Base-by-base conservation (phyloP, 2,113 vertebrate species). In the Acinonyx jubatus region DNA sequence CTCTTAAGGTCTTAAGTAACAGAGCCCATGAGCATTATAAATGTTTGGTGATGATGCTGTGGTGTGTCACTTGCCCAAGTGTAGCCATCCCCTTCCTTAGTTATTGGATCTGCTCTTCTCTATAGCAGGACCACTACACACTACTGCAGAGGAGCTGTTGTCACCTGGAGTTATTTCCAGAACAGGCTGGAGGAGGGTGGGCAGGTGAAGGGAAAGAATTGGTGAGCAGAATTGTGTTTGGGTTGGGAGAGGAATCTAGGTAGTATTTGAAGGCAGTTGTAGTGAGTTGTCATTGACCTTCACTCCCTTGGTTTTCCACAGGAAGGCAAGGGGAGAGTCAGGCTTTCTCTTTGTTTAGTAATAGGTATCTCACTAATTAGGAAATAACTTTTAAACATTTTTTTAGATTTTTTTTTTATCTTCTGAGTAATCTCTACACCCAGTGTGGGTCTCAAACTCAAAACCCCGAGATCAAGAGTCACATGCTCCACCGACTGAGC, bases 41-140 rank as follows among this genome's bases (percentile, higher is more conserved):
- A 31, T 78, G 10, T 91, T 97, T 95, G 52, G 91, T 80, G 74
- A 48, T n/a, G 21, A 38, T 68, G 80, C 36, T 73, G 27, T 87
- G 57, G 74, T 68, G 55, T 78, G 45, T 80, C 68, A 88, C 25
- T 19, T 80, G 21, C 31, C 19, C 69, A 80, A 33, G 33, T 57
- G n/a, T 78, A 91, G 65, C 50, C n/a, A 50, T 96, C 31, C 13
- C 14, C n/a, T 92, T 93, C 69, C n/a, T 41, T 88, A 79, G 86
- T 63, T 88, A 36, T n/a, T 88, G 81, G 68, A 68, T 73, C 61
- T 92, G 48, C 69, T 81, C 0, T 86, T 76, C 27, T 93, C 3
- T 86, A 33, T 91, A 87, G 63, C 29, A 63, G 84, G 76, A 80
- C 76, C 66, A 66, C 9, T 74, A 3, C 29, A 29, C 55, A 8